phyloP scores from a whole-genome alignment of 2,888 invertebrate species.

The Athrips mouffetella region DNA sequence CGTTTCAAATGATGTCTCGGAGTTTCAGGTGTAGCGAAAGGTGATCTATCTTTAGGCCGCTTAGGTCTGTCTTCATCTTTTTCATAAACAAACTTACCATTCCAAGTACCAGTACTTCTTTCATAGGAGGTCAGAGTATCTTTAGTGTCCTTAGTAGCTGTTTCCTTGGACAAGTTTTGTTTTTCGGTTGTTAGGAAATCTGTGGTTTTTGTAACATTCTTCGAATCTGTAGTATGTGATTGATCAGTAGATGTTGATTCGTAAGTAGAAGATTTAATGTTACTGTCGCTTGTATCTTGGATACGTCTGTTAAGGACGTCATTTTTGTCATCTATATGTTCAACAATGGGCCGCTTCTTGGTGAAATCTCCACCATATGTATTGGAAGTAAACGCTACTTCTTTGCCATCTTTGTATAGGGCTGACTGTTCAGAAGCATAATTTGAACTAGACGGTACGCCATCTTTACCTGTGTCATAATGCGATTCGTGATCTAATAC shows the following conservation, averaged over 20 bases:
- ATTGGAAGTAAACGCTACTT: conserved; percentile 63
- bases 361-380: conserved; percentile 68
- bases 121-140: conserved; percentile 67
- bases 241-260: conserved; percentile 44
- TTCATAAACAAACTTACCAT: conserved; percentile 77
- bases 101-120: conserved; percentile 75
- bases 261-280: conserved; percentile 41
- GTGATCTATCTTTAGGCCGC: conserved; percentile 62
- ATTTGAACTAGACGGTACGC: conserved; percentile 66
- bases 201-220: conserved; percentile 48
- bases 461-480: conserved; percentile 78
- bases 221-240: conserved; percentile 44
- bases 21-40: conserved; percentile 62
- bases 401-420: conserved; percentile 65
- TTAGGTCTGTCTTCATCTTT: conserved; percentile 65
- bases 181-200: conserved; percentile 68
- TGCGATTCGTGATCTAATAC: conserved; percentile 75
- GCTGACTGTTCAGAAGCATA: conserved; percentile 63
- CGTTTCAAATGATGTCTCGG: conserved; percentile 66
- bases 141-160: conserved; percentile 55
- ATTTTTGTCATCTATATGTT: conserved; percentile 45
- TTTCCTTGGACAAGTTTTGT: conserved; percentile 68
- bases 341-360: conserved; percentile 63
- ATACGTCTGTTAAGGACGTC: conserved; percentile 47
- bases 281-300: conserved; percentile 42